Evolutionary conservation across 2,888 invertebrate genomes (phyloP).

Genomic region (Mesorhabditis belari): DNA sequence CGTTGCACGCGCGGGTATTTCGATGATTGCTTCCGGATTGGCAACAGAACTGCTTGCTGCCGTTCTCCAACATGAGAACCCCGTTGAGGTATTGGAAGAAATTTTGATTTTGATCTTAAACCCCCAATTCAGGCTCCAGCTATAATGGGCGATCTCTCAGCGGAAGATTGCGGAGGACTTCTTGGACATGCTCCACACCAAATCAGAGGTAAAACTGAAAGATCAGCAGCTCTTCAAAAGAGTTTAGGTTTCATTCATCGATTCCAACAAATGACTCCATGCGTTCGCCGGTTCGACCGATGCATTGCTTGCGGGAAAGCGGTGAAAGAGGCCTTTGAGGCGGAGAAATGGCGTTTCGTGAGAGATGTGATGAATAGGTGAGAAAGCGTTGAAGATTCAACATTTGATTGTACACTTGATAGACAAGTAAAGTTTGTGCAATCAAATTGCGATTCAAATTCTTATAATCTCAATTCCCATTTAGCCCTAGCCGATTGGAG

Average conservation of each 20-base stretch:
- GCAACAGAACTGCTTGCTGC: constrained; percentile 84
- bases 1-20: constrained; percentile 75
- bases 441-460: constrained; percentile 54
- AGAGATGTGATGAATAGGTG: constrained; percentile 11
- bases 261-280: constrained; percentile 67
- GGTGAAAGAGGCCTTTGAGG: constrained; percentile 46
- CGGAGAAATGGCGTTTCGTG: constrained; percentile 37
- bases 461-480: constrained; percentile 73
- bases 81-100: constrained; percentile 36
- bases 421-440: background rate
- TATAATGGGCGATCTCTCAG: constrained; percentile 10
- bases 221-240: constrained; percentile 55
- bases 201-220: constrained; percentile 78
- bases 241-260: constrained; percentile 54
- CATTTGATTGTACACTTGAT: background rate
- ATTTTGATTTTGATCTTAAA: constrained; percentile 2
- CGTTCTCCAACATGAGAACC: constrained; percentile 77
- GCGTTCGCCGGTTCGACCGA: constrained; percentile 75
- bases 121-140: constrained; percentile 9
- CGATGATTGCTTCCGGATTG: constrained; percentile 67
- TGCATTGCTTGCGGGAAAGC: constrained; percentile 81
- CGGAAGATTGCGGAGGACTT: constrained; percentile 13
- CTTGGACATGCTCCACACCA: constrained; percentile 55
- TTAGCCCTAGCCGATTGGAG: constrained; percentile 69
- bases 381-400: background rate